Percentiles rank a stretch among this genome's conserved stretches.
These are phyloP conservation scores for Athalia circularis DNA, from an alignment of 2,888 invertebrate species.

Conservation along the genomic window DNA sequence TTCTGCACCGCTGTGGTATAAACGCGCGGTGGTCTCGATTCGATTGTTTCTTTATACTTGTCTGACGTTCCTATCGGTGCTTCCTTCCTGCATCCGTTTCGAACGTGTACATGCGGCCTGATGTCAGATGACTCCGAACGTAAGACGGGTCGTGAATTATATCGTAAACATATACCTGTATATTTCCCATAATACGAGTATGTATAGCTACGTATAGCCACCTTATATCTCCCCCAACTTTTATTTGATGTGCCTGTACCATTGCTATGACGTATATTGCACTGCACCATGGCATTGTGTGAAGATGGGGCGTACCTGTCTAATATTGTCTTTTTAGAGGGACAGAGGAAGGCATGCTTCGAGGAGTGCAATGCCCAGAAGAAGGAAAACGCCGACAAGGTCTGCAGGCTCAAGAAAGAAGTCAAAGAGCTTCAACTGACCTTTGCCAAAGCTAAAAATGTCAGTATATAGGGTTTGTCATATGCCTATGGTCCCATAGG, in stretches of 20 bases:
- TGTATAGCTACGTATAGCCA: neutral
- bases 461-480: slow-evolving; percentile 53
- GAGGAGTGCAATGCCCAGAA: slow-evolving; percentile 88
- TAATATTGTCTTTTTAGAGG: slow-evolving; percentile 78
- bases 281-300: no score
- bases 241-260: neutral
- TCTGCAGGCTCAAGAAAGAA: slow-evolving; percentile 84
- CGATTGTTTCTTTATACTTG: slow-evolving; percentile 18
- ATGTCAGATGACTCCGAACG: slow-evolving; percentile 2
- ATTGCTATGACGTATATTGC: neutral
- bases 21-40: slow-evolving; percentile 26
- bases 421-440: slow-evolving; percentile 80
- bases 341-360: slow-evolving; percentile 88
- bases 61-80: slow-evolving; percentile 28
- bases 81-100: slow-evolving; percentile 41
- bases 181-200: neutral
- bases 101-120: neutral
- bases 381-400: slow-evolving; percentile 83
- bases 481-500: neutral
- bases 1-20: neutral
- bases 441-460: slow-evolving; percentile 77
- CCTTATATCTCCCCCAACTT: neutral
- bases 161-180: neutral
- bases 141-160: slow-evolving; percentile 7
- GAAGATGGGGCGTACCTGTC: no score